phyloP scores from a whole-genome alignment of 30 jellyfish, hydroid and myxozoan species.

The Hydra vulgaris region DNA sequence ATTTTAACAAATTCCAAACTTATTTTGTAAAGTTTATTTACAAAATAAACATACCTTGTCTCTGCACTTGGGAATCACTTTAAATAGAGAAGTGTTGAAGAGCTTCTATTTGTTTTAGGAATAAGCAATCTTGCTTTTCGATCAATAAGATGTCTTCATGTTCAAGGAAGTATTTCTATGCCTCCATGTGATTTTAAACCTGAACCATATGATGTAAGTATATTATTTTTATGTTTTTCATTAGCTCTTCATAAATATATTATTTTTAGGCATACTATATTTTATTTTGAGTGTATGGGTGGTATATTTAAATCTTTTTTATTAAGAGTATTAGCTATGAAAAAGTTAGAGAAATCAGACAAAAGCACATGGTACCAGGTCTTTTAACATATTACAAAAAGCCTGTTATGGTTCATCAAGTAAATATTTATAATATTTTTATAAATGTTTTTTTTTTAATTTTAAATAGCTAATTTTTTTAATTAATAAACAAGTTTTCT shows the following conservation, averaged over 20 bases:
- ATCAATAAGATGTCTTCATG: not conserved
- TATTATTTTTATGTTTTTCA: not conserved
- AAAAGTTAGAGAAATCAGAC: conserved; percentile 36
- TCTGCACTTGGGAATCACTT: too few species aligned
- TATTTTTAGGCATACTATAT: not conserved
- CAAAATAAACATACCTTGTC: too few species aligned
- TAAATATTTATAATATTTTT: not conserved
- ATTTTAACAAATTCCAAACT: too few species aligned
- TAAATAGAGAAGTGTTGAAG: too few species aligned
- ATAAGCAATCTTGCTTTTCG: not conserved
- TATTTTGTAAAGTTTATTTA: too few species aligned
- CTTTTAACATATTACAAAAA: conserved; percentile 67
- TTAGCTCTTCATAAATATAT: not conserved
- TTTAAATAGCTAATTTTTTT: too few species aligned
- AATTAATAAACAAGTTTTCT: too few species aligned
- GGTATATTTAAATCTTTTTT: not conserved
- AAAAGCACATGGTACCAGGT: conserved; percentile 53
- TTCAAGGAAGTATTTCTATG: conserved; percentile 34
- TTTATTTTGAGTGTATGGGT: too few species aligned
- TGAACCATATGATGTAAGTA: conserved; percentile 31
- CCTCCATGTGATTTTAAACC: conserved; percentile 61
- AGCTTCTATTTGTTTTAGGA: too few species aligned
- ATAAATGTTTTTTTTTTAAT: not conserved
- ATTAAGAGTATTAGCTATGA: conserved; percentile 66
- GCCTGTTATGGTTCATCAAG: conserved; percentile 74